Conservation (phyloP, 2,113 vertebrate genomes). For the Steatornis caripensis region DNA sequence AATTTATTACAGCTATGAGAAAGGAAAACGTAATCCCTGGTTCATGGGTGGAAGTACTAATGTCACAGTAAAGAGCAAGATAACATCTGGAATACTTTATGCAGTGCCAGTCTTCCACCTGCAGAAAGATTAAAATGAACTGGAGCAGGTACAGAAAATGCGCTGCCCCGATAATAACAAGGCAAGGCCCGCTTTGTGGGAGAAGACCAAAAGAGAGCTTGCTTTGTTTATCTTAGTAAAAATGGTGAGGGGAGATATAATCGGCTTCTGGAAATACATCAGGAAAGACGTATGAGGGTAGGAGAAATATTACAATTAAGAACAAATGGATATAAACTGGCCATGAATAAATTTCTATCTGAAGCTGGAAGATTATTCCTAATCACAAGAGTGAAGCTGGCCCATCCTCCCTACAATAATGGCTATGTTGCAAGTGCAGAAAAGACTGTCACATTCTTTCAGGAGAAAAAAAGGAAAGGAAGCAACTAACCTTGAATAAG, state of each 20-base stretch:
- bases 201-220: neutral
- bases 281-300: neutral
- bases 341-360: neutral
- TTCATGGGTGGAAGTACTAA: neutral
- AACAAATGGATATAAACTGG: neutral
- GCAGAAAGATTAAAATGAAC: neutral
- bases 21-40: neutral
- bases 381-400: neutral
- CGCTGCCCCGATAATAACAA: neutral
- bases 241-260: neutral
- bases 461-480: neutral
- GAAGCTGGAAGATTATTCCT: neutral
- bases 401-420: neutral
- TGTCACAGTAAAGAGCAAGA: neutral
- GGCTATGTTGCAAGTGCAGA: neutral
- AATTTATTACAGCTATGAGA: neutral
- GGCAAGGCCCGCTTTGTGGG: neutral
- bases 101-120: neutral
- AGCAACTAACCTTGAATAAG: neutral
- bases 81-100: neutral
- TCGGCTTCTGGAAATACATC: neutral
- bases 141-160: neutral
- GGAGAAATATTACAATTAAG: neutral
- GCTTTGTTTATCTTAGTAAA: neutral
- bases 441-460: neutral